Conservation (phyloP, 2,113 vertebrate species). For the Actenoides lindsayi region DNA sequence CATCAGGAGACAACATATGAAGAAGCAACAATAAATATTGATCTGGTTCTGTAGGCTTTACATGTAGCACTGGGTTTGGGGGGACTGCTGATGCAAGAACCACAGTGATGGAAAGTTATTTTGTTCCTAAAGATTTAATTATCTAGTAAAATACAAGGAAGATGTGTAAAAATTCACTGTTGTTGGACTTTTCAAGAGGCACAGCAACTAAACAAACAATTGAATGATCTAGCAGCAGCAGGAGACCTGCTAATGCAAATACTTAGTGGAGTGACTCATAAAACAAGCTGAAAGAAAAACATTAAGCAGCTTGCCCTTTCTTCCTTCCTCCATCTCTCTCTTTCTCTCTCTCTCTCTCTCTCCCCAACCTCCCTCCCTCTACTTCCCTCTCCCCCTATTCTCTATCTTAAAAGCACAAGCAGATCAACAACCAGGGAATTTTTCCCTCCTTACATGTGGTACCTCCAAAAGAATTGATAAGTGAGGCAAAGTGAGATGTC, state of each 20-base stretch:
- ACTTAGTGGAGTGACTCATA: constrained; percentile 66
- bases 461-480: not conserved
- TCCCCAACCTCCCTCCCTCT: not conserved
- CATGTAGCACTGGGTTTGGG: not conserved
- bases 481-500: not conserved
- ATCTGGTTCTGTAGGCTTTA: not conserved
- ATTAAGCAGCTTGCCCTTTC: constrained; percentile 46
- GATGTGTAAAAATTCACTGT: not conserved
- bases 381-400: not conserved
- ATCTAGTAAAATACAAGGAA: not conserved
- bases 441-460: not conserved
- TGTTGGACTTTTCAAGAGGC: constrained; percentile 26
- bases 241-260: constrained; percentile 68
- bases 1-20: not conserved
- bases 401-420: not conserved
- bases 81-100: not conserved
- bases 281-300: constrained; percentile 65
- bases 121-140: not conserved
- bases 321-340: not conserved
- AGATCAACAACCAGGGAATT: not conserved
- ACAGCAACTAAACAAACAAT: constrained; percentile 62
- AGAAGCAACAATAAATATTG: not conserved
- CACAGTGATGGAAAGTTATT: not conserved
- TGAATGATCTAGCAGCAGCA: constrained; percentile 52
- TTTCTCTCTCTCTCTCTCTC: not conserved